These are phyloP conservation scores for Euura saliciscinereae DNA, from an alignment of 1,140 invertebrate species.

Conservation along the genomic window DNA sequence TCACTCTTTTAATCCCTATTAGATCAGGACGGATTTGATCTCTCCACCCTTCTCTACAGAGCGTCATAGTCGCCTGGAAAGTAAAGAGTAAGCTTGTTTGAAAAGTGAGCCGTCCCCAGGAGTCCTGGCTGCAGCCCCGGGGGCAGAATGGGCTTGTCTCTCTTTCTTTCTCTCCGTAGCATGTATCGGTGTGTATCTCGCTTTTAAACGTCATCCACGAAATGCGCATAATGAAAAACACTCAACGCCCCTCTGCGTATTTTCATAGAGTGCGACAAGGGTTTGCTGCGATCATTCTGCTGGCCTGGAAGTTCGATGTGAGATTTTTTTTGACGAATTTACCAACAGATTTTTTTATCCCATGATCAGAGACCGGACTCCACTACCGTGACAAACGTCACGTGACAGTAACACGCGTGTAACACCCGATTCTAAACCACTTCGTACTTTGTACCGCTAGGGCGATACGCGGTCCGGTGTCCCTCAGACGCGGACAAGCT, in stretches of 20 bases:
- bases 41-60: constrained; percentile 20
- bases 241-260: not conserved
- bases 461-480: constrained; percentile 20
- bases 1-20: constrained; percentile 51
- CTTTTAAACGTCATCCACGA: not conserved
- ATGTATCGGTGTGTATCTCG: not conserved
- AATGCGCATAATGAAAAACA: not conserved
- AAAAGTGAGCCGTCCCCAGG: constrained; percentile 41
- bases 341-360: no score
- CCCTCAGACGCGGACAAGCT: constrained; percentile 50
- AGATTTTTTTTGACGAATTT: no score
- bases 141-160: not conserved
- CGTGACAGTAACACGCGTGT: not conserved
- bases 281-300: not conserved
- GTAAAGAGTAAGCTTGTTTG: constrained; percentile 49
- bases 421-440: not conserved
- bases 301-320: no score
- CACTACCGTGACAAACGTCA: not conserved
- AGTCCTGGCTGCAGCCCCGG: not conserved
- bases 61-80: constrained; percentile 35
- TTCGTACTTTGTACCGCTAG: not conserved
- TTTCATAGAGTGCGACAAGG: not conserved
- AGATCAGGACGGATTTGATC: constrained; percentile 47
- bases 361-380: no score
- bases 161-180: not conserved